phyloP scores from a whole-genome alignment of 2,888 invertebrate species.

The Platycheirus albimanus region DNA sequence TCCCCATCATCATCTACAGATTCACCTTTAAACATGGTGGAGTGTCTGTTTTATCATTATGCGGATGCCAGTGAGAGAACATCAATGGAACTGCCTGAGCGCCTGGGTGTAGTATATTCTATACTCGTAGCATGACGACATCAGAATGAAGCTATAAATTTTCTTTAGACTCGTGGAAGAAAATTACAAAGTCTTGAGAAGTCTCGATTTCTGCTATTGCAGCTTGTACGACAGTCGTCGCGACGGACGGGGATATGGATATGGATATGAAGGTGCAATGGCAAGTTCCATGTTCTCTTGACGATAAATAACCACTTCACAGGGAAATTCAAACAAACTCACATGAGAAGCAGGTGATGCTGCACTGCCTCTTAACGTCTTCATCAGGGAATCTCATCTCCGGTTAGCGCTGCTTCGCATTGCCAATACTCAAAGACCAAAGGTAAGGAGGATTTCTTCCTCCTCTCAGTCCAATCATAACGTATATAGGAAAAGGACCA shows the following conservation, averaged over 20 bases:
- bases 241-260: too few relatives aligned
- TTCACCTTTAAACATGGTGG: conserved; percentile 28
- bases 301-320: conserved; percentile 54
- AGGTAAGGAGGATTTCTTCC: neutral
- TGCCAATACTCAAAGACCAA: too few relatives aligned
- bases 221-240: too few relatives aligned
- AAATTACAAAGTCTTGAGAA: conserved; percentile 11
- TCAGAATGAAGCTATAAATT: conserved; percentile 59
- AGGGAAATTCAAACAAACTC: conserved; percentile 27
- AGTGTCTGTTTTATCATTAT: conserved; percentile 29
- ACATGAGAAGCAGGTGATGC: conserved; percentile 38
- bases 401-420: conserved; percentile 10
- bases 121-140: conserved; percentile 18
- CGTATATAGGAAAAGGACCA: too few relatives aligned
- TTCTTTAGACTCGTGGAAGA: conserved; percentile 31
- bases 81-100: conserved; percentile 35
- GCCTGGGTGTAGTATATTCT: neutral
- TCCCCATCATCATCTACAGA: conserved; percentile 28
- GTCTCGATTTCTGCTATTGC: conserved; percentile 19
- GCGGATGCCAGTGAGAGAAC: conserved; percentile 31
- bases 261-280: conserved; percentile 11
- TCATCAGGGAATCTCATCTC: conserved; percentile 57
- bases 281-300: conserved; percentile 37
- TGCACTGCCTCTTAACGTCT: conserved; percentile 40
- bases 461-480: conserved; percentile 15